Evolutionary conservation across 2,113 vertebrate genomes (phyloP).

Genomic region (Hydrolagus affinis): DNA sequence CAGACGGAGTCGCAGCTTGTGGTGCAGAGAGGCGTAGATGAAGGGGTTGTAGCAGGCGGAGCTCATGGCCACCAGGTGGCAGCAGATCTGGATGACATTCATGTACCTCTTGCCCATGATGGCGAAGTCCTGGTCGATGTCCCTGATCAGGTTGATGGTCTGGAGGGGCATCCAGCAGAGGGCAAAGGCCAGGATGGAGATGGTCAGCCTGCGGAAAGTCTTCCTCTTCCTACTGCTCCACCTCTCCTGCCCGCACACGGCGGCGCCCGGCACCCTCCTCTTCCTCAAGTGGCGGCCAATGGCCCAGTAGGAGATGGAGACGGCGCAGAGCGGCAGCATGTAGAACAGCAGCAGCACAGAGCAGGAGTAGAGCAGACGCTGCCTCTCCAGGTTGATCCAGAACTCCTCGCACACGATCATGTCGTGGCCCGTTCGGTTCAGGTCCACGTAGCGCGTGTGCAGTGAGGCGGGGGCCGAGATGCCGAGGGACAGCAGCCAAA

Average conservation of each 20-base stretch:
- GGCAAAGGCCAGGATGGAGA: slow-evolving; percentile 70
- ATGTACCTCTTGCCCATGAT: slow-evolving; percentile 62
- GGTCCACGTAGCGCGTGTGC: slow-evolving; percentile 67
- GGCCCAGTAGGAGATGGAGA: slow-evolving; percentile 71
- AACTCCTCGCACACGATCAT: slow-evolving; percentile 77
- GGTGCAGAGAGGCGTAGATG: slow-evolving; percentile 64
- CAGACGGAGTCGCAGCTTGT: slow-evolving; percentile 61
- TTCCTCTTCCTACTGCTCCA: slow-evolving; percentile 66
- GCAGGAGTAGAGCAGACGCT: slow-evolving; percentile 68
- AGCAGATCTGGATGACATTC: slow-evolving; percentile 63
- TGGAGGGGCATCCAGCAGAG: slow-evolving; percentile 79
- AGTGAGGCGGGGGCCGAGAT: slow-evolving; percentile 58
- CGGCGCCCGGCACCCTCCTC: slow-evolving; percentile 50
- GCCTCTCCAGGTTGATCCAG: slow-evolving; percentile 60
- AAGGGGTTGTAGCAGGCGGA: slow-evolving; percentile 72
- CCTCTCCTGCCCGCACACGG: slow-evolving; percentile 49
- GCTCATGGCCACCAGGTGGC: slow-evolving; percentile 67
- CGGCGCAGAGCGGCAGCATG: slow-evolving; percentile 63
- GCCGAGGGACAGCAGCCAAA: slow-evolving; percentile 63
- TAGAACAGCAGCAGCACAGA: slow-evolving; percentile 70
- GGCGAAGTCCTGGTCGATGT: slow-evolving; percentile 60
- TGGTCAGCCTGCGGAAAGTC: slow-evolving; percentile 66
- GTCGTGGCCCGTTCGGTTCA: slow-evolving; percentile 59
- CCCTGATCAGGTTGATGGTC: slow-evolving; percentile 67
- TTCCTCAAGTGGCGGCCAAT: slow-evolving; percentile 62